These are phyloP conservation scores for Spicauda simplicius DNA, from an alignment of 2,888 invertebrate species.

Conservation along the genomic window DNA sequence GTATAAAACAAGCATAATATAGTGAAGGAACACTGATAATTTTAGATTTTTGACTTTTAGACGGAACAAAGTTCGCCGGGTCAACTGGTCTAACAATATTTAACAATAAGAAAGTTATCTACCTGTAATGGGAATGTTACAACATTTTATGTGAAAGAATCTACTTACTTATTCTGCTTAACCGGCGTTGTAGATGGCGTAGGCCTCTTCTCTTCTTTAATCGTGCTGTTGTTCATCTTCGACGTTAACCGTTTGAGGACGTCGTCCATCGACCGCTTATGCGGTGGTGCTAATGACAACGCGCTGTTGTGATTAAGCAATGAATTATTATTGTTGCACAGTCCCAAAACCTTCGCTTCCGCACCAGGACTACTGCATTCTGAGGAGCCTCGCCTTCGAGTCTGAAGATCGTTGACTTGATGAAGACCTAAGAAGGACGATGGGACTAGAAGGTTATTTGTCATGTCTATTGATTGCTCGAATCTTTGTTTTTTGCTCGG, in stretches of 20 bases:
- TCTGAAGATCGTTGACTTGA: slow-evolving; percentile 82
- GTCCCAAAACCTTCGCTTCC: slow-evolving; percentile 87
- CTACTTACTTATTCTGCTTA: slow-evolving; percentile 81
- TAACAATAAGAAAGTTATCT: too few species aligned
- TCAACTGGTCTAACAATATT: too few species aligned
- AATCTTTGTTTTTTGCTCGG: slow-evolving; percentile 86
- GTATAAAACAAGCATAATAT: too few species aligned
- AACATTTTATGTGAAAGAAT: slow-evolving; percentile 7
- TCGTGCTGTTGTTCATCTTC: slow-evolving; percentile 92
- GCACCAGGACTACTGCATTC: slow-evolving; percentile 90
- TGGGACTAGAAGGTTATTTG: slow-evolving; percentile 84
- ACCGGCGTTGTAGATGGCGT: slow-evolving; percentile 89
- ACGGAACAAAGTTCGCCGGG: too few species aligned
- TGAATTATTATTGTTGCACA: slow-evolving; percentile 87
- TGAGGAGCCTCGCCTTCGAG: slow-evolving; percentile 84
- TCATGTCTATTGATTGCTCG: slow-evolving; percentile 85
- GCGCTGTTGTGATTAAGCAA: slow-evolving; percentile 86
- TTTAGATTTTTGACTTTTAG: too few species aligned
- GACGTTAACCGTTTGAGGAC: slow-evolving; percentile 94
- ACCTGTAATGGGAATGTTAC: too few species aligned
- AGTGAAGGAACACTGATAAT: too few species aligned
- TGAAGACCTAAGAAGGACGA: slow-evolving; percentile 83
- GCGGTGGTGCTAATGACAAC: slow-evolving; percentile 78
- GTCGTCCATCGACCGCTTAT: slow-evolving; percentile 95
- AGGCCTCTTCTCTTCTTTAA: slow-evolving; percentile 89